These are phyloP conservation scores for Apodemia mormo DNA, from an alignment of 2,888 invertebrate species.

Conservation along the genomic window DNA sequence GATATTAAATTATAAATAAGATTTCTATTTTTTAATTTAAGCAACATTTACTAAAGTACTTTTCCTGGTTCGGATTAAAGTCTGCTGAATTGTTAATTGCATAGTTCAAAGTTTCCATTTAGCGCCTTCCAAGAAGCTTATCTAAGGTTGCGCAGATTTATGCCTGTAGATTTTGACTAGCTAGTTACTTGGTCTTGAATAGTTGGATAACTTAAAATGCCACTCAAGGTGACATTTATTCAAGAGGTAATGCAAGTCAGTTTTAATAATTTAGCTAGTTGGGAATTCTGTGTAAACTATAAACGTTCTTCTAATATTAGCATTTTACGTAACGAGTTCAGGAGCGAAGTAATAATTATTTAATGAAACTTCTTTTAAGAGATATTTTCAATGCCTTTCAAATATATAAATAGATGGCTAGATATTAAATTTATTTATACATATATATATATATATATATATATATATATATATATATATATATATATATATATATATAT, in stretches of 20 bases:
- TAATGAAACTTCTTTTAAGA: not conserved
- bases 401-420: not conserved
- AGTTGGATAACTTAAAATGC: slow-evolving; percentile 13
- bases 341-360: not conserved
- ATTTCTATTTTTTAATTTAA: too few relatives aligned
- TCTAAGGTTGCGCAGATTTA: slow-evolving; percentile 51
- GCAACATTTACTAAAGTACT: slow-evolving; percentile 30
- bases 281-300: slow-evolving; percentile 6
- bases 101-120: slow-evolving; percentile 68
- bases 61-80: slow-evolving; percentile 54
- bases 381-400: not conserved
- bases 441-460: too few relatives aligned
- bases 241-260: slow-evolving; percentile 1
- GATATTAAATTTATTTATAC: too few relatives aligned
- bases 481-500: too few relatives aligned
- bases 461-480: too few relatives aligned
- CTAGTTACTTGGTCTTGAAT: slow-evolving; percentile 11
- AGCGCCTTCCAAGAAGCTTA: slow-evolving; percentile 54
- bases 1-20: too few relatives aligned
- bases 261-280: slow-evolving; percentile 15
- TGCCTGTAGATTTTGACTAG: slow-evolving; percentile 14
- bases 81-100: slow-evolving; percentile 73
- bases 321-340: slow-evolving; percentile 1
- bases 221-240: slow-evolving; percentile 12
- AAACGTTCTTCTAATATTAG: slow-evolving; percentile 16